A percentile compares a stretch with the other conserved stretches of the same genome.
Conservation (phyloP, 2,797 vertebrate species). For the Enteromius argenteus region DNA sequence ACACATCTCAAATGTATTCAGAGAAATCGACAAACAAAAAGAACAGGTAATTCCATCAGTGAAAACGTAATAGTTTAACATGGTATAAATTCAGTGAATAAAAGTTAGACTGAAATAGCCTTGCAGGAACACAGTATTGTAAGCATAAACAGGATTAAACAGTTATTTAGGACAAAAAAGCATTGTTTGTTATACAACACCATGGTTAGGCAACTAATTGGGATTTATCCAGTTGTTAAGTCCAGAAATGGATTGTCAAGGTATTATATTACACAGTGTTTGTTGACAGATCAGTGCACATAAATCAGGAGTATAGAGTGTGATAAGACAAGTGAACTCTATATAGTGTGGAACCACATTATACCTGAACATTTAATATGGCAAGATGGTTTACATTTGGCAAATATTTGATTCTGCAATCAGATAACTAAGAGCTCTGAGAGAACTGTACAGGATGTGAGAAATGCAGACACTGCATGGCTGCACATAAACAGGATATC, state of each 20-base stretch:
- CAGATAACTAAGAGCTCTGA: background rate
- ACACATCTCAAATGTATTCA: background rate
- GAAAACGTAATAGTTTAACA: background rate
- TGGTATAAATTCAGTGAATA: background rate
- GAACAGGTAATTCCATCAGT: background rate
- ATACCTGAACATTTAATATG: background rate
- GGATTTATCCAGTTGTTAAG: constrained; percentile 3
- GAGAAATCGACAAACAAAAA: background rate
- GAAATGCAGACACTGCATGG: constrained; percentile 23
- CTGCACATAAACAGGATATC: constrained; percentile 5
- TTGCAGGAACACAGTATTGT: background rate
- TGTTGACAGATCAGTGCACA: background rate
- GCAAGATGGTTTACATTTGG: background rate
- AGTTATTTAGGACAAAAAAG: background rate
- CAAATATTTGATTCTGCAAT: background rate
- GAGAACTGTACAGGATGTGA: background rate
- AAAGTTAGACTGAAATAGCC: background rate
- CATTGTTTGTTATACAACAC: background rate
- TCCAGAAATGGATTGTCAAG: background rate
- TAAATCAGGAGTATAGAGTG: background rate
- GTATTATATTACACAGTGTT: constrained; percentile 2
- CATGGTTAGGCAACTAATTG: background rate
- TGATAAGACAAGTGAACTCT: background rate
- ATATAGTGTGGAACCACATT: background rate
- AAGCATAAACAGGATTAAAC: background rate